A percentile compares a stretch with the other conserved stretches of the same genome.
These are phyloP conservation scores for Endotricha flammealis DNA, from an alignment of 2,888 invertebrate genomes.

Conservation along the genomic window DNA sequence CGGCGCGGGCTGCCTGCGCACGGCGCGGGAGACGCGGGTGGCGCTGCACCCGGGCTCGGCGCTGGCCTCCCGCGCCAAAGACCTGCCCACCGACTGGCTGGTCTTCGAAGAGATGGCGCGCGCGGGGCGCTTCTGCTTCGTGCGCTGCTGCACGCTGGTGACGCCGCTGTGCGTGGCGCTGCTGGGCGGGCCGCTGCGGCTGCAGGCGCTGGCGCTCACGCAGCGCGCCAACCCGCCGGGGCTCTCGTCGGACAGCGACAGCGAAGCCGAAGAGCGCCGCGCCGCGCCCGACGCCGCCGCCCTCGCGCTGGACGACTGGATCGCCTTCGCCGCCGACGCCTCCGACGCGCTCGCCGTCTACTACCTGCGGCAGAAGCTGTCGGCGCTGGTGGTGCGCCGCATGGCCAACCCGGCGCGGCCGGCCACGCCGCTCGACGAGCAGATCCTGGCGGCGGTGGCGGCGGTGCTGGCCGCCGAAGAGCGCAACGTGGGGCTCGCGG, in stretches of 20 bases:
- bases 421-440: conserved; percentile 81
- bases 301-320: conserved; percentile 82
- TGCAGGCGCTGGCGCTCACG: conserved; percentile 69
- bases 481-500: conserved; percentile 81
- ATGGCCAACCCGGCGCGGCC: conserved; percentile 79
- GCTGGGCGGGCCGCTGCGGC: conserved; percentile 84
- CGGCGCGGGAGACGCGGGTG: conserved; percentile 78
- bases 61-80: conserved; percentile 77
- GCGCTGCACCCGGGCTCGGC: conserved; percentile 80
- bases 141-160: conserved; percentile 88
- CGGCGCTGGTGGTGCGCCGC: conserved; percentile 81
- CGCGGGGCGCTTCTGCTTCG: conserved; percentile 82
- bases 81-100: conserved; percentile 89
- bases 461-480: conserved; percentile 85
- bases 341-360: conserved; percentile 82
- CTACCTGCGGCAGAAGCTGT: conserved; percentile 85
- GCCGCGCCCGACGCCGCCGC: conserved; percentile 43
- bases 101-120: conserved; percentile 92
- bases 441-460: conserved; percentile 81
- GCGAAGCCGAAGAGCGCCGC: conserved; percentile 58
- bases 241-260: conserved; percentile 65
- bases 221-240: conserved; percentile 68
- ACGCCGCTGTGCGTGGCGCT: conserved; percentile 89
- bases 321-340: conserved; percentile 81
- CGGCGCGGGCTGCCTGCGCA: conserved; percentile 78